phyloP scores from a whole-genome alignment of 2,888 invertebrate genomes.

The Euclidia mi region DNA sequence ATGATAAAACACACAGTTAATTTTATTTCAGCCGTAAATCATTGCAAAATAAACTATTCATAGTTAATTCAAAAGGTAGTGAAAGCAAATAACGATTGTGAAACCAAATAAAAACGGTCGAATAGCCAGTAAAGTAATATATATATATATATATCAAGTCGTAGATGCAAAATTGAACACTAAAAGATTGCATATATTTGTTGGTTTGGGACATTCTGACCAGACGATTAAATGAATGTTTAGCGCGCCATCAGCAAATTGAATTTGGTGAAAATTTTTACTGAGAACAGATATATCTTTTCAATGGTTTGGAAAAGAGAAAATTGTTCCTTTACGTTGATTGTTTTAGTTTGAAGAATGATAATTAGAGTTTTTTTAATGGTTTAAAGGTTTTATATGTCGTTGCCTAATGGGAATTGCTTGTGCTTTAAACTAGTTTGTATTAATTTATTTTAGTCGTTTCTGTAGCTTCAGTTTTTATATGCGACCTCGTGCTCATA shows the following conservation, averaged over 20 bases:
- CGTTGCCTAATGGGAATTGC: neutral
- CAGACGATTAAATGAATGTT: too few species aligned
- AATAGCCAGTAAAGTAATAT: too few species aligned
- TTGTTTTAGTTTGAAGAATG: neutral
- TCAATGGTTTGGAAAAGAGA: constrained; percentile 17
- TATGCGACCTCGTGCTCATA: too few species aligned
- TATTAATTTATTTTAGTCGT: too few species aligned
- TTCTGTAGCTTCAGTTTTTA: too few species aligned
- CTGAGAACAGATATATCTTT: constrained; percentile 39
- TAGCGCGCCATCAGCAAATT: too few species aligned
- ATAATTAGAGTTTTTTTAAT: neutral
- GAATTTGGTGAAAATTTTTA: constrained; percentile 26
- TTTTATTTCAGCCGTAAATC: constrained; percentile 7
- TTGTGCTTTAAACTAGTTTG: too few species aligned
- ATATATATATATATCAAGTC: constrained; percentile 37
- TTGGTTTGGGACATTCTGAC: constrained; percentile 34
- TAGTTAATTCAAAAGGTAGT: constrained; percentile 28
- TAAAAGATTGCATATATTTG: constrained; percentile 54
- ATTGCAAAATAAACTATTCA: constrained; percentile 27
- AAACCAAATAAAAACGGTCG: too few species aligned
- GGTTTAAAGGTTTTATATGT: neutral
- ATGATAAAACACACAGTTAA: neutral
- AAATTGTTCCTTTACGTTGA: neutral
- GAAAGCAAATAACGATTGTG: too few species aligned
- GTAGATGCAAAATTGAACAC: constrained; percentile 61